Percentiles rank a stretch among this genome's conserved stretches.
Conservation (phyloP, 2,888 invertebrate species). For the Scaeva pyrastri region DNA sequence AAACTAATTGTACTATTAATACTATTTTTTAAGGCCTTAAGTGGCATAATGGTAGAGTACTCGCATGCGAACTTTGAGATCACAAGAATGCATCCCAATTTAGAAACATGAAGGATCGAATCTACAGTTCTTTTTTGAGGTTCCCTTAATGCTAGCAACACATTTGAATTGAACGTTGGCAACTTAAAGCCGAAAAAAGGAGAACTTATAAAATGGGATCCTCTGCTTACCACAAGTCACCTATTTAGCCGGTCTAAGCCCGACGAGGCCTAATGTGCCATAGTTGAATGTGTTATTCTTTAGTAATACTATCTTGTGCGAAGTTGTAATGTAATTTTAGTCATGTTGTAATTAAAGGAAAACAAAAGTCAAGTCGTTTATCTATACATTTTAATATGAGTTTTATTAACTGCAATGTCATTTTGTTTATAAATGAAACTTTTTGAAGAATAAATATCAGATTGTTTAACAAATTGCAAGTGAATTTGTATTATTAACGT, state of each 20-base stretch:
- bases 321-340: slow-evolving; percentile 26
- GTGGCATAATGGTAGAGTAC: slow-evolving; percentile 5
- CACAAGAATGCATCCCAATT: background rate
- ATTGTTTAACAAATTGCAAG: too few species aligned
- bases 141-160: background rate
- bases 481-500: too few species aligned
- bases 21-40: slow-evolving; percentile 57
- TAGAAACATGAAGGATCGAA: background rate
- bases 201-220: slow-evolving; percentile 3
- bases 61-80: slow-evolving; percentile 1
- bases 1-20: slow-evolving; percentile 65
- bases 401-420: background rate
- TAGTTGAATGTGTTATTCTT: background rate
- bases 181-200: background rate
- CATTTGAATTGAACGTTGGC: background rate
- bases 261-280: background rate
- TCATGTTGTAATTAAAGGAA: background rate
- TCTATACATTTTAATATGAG: too few species aligned
- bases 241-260: background rate
- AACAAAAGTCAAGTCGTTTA: background rate
- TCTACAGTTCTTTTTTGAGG: too few species aligned
- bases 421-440: too few species aligned
- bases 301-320: slow-evolving; percentile 36
- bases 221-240: background rate
- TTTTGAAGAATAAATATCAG: too few species aligned